phyloP scores from a whole-genome alignment of 37 sponge, comb jelly and placozoan species.

The Petrosia ficiformis region DNA sequence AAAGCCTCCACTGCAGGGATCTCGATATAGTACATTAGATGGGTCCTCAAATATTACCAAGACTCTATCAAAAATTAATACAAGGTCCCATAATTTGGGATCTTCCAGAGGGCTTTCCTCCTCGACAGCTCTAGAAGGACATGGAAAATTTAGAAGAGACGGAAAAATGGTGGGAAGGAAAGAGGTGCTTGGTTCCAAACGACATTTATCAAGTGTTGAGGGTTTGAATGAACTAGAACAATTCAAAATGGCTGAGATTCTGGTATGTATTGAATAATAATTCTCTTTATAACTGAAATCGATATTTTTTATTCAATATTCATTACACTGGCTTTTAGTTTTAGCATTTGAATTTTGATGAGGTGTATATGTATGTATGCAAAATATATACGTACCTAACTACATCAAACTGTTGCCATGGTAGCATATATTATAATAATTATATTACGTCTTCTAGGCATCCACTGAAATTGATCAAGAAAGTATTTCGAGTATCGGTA shows the following conservation, averaged over 20 bases:
- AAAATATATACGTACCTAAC: too few relatives aligned
- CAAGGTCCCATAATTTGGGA: background rate
- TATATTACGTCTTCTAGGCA: too few relatives aligned
- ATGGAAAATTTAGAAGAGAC: background rate
- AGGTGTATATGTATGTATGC: too few relatives aligned
- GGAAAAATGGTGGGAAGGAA: background rate
- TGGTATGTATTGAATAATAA: background rate
- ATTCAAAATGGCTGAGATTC: background rate
- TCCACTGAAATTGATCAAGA: background rate
- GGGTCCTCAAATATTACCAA: background rate
- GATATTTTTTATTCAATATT: too few relatives aligned
- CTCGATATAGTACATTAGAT: too few relatives aligned
- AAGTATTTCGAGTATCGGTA: background rate
- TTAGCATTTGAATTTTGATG: too few relatives aligned
- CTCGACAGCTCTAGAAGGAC: background rate
- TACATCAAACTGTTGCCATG: too few relatives aligned
- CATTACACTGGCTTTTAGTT: too few relatives aligned
- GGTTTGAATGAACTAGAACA: background rate
- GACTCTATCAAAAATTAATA: background rate
- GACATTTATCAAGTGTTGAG: background rate
- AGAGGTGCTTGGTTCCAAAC: background rate
- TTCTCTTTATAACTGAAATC: too few relatives aligned
- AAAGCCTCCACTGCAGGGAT: background rate
- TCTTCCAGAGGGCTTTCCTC: background rate
- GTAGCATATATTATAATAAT: too few relatives aligned